Conservation (phyloP, 2,113 vertebrate species). For the Hemiscyllium ocellatum region DNA sequence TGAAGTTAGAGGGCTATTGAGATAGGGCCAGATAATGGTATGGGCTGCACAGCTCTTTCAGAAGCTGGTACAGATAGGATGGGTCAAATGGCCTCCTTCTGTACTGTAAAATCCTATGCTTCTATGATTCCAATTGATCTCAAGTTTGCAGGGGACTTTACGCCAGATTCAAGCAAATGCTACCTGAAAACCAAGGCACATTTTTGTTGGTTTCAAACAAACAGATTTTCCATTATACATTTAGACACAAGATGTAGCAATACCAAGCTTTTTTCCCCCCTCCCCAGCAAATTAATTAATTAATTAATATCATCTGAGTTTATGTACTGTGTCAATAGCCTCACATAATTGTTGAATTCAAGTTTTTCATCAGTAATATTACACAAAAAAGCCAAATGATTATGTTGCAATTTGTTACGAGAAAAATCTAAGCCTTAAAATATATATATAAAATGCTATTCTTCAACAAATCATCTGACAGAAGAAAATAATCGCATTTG, state of each 20-base stretch:
- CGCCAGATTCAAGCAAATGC: too few relatives aligned
- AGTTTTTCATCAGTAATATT: not conserved
- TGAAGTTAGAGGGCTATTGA: too few relatives aligned
- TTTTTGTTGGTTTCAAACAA: not conserved
- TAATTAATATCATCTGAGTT: conserved; percentile 9
- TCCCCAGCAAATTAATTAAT: not conserved
- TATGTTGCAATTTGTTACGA: not conserved
- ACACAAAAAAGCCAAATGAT: not conserved
- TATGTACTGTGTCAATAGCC: not conserved
- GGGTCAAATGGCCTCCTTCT: too few relatives aligned
- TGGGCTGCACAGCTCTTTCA: too few relatives aligned
- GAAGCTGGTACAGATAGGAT: too few relatives aligned
- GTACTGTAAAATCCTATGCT: too few relatives aligned
- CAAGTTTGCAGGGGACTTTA: too few relatives aligned
- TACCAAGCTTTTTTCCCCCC: not conserved
- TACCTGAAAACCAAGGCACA: too few relatives aligned
- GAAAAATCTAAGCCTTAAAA: not conserved
- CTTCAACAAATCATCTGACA: not conserved
- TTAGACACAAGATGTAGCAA: not conserved
- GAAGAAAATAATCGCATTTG: not conserved
- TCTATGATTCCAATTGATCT: too few relatives aligned
- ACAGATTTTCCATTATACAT: not conserved
- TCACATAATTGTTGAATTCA: conserved; percentile 4
- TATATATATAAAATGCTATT: not conserved
- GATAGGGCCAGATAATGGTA: too few relatives aligned